Percentiles rank a stretch among this genome's conserved stretches.
These are phyloP conservation scores for Amiota communis DNA, from an alignment of 2,888 invertebrate genomes.

Conservation along the genomic window DNA sequence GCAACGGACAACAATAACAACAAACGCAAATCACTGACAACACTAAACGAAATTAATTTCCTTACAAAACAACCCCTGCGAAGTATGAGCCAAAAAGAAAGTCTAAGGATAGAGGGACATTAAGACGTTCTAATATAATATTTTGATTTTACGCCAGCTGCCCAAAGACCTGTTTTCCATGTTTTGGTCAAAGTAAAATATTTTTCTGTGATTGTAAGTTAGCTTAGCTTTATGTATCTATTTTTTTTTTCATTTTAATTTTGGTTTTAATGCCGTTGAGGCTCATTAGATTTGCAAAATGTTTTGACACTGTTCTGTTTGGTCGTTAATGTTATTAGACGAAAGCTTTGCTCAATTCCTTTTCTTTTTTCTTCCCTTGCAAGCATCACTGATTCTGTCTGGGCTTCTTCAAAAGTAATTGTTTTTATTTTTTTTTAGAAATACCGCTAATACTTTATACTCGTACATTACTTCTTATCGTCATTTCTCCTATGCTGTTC, in stretches of 20 bases:
- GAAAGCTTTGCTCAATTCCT: background rate
- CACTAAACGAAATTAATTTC: background rate
- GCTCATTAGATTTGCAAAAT: slow-evolving; percentile 73
- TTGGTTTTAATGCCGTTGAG: slow-evolving; percentile 69
- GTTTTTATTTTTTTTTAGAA: too few species aligned
- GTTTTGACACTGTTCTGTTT: slow-evolving; percentile 54
- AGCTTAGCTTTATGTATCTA: slow-evolving; percentile 30
- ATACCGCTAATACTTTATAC: too few species aligned
- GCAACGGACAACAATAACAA: background rate
- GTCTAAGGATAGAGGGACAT: slow-evolving; percentile 41
- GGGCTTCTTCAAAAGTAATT: too few species aligned
- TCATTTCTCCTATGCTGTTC: too few species aligned
- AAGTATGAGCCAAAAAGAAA: background rate
- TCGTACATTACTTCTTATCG: too few species aligned
- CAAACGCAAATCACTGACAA: slow-evolving; percentile 36
- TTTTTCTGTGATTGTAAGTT: slow-evolving; percentile 41
- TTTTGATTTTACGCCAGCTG: slow-evolving; percentile 63
- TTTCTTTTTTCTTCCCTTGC: background rate
- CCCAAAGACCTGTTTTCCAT: slow-evolving; percentile 10
- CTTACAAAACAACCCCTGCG: slow-evolving; percentile 22
- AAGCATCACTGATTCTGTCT: too few species aligned
- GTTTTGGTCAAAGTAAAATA: slow-evolving; percentile 38
- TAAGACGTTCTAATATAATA: slow-evolving; percentile 61
- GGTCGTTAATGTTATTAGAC: slow-evolving; percentile 63
- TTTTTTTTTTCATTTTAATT: slow-evolving; percentile 43